These are phyloP conservation scores for Lasioglossum zephyrum DNA, from an alignment of 2,888 invertebrate genomes.

Conservation along the genomic window DNA sequence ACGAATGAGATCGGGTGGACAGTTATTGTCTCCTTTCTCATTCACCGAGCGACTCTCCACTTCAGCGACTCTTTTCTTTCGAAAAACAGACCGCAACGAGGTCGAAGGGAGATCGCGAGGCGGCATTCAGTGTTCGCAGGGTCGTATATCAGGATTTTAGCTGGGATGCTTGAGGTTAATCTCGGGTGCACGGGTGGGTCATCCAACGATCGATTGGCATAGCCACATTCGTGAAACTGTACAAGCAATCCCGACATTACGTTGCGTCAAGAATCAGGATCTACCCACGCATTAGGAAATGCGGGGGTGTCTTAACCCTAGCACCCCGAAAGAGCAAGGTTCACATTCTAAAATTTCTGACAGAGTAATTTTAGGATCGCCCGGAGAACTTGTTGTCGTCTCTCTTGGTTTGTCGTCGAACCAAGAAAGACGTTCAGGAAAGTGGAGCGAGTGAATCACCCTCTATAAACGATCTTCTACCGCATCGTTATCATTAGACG, in stretches of 20 bases:
- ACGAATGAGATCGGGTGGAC: background rate
- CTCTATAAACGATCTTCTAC: background rate
- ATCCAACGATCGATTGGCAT: background rate
- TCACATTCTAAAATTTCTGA: background rate
- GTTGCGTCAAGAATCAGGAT: background rate
- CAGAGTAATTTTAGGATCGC: background rate
- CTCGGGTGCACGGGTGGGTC: background rate
- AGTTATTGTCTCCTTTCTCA: background rate
- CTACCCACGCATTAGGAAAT: background rate
- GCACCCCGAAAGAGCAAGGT: background rate
- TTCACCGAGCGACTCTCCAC: background rate
- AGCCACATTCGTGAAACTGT: background rate
- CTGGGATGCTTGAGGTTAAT: background rate
- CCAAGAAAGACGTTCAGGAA: background rate
- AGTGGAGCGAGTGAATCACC: conserved; percentile 40
- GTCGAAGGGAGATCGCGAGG: background rate
- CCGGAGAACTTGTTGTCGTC: background rate
- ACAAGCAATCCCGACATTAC: background rate
- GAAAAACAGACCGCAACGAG: background rate
- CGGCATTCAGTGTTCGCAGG: background rate
- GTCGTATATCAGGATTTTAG: background rate
- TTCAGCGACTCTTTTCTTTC: no score
- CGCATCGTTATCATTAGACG: background rate
- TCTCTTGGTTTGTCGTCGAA: background rate
- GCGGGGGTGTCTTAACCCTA: background rate